Conservation (phyloP, 2,797 vertebrate species). For the Trachurus trachurus region DNA sequence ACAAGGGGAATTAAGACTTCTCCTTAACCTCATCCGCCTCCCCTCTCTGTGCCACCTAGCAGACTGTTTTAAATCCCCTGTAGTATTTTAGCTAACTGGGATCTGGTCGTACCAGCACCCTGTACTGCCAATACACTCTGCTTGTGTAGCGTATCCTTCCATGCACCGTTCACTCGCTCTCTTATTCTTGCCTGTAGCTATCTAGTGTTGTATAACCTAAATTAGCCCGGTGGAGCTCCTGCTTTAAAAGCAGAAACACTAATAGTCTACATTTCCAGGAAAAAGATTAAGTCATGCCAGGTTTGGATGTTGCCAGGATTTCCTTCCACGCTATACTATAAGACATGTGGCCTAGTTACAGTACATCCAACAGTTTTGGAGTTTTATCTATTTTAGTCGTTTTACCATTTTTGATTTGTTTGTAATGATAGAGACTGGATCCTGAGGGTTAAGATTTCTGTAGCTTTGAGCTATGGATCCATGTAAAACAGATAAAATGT, state of each 20-base stretch:
- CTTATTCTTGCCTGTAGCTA: constrained; percentile 20
- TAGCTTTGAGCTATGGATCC: background rate
- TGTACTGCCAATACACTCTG: constrained; percentile 23
- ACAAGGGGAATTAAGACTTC: constrained; percentile 78
- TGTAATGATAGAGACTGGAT: background rate
- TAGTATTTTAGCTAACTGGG: constrained; percentile 39
- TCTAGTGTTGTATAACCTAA: constrained; percentile 36
- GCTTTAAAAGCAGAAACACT: constrained; percentile 20
- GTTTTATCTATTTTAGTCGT: background rate
- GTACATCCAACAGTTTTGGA: background rate
- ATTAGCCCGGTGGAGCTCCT: constrained; percentile 24
- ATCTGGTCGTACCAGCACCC: constrained; percentile 29
- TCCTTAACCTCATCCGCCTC: background rate
- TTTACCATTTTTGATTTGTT: background rate
- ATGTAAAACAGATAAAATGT: constrained; percentile 4
- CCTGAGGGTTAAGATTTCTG: background rate
- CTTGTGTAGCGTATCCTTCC: constrained; percentile 21
- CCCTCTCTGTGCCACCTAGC: constrained; percentile 25
- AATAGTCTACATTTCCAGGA: constrained; percentile 31
- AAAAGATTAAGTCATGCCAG: constrained; percentile 2
- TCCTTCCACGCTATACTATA: background rate
- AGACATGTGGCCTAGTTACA: background rate
- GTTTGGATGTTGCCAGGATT: constrained; percentile 4
- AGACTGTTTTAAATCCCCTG: constrained; percentile 26
- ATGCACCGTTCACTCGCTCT: constrained; percentile 15